These are phyloP conservation scores for Euphydryas editha DNA, from an alignment of 2,888 invertebrate genomes.

Conservation along the genomic window DNA sequence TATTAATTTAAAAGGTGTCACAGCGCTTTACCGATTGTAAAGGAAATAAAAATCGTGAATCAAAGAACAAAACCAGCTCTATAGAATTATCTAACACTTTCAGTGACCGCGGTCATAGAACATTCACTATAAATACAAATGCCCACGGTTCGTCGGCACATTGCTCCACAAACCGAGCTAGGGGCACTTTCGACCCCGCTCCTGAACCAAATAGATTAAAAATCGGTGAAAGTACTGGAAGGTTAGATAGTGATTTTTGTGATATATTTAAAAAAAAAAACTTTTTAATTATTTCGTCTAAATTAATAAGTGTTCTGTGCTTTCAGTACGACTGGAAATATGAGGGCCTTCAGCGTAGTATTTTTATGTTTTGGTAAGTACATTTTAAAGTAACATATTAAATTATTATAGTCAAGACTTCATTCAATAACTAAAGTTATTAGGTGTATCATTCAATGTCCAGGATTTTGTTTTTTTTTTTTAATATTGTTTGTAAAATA, in stretches of 20 bases:
- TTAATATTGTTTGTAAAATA: too few species aligned
- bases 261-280: too few species aligned
- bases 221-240: constrained; percentile 72
- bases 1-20: constrained; percentile 3
- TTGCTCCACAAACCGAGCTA: constrained; percentile 69
- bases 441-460: too few species aligned
- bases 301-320: constrained; percentile 48
- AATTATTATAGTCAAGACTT: not conserved
- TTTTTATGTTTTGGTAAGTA: constrained; percentile 71
- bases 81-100: constrained; percentile 52
- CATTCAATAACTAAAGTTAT: too few species aligned
- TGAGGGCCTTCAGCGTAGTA: constrained; percentile 67
- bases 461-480: too few species aligned
- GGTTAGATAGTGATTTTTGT: constrained; percentile 52
- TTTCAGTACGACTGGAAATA: constrained; percentile 77
- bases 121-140: constrained; percentile 75
- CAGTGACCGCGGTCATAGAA: constrained; percentile 44
- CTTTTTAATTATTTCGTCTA: constrained; percentile 38
- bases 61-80: constrained; percentile 53
- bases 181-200: constrained; percentile 65
- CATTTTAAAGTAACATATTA: not conserved
- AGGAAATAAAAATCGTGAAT: constrained; percentile 29
- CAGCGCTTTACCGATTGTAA: constrained; percentile 11
- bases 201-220: constrained; percentile 49
- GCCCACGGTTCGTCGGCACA: constrained; percentile 57